Evolutionary conservation across 2,797 vertebrate genomes (phyloP), one percentile per base, ranked within the genome.

Genomic region (Mionectes olivaceus): DNA sequence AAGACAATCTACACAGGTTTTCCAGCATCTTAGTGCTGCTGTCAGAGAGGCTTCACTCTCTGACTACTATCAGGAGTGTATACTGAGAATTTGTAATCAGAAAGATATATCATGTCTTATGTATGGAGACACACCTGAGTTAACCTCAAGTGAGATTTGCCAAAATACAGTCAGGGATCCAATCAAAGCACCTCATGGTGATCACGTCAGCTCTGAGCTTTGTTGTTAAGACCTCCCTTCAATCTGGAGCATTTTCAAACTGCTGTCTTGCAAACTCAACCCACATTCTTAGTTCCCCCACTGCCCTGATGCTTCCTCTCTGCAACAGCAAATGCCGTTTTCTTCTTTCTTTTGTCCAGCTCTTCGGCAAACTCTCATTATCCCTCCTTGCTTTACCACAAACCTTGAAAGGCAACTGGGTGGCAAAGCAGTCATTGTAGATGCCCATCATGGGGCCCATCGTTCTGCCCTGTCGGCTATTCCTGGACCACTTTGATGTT

Each of bases 401-500:
- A 83, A 70, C 11, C 44, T 91, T 93, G 87, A 96, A 95, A 96
- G 74, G 70, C 85, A 93, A 14, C 65, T 91, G 87, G 89, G 67
- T 88, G 93, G 91, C 3, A 32, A 32, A 91, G 73, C 30, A 67
- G 44, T 73, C 88, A 88, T 94, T 96, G 94, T 68, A 47, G 93
- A 60, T 88, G 67, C 87, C 49, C 47, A 16, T 96, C 89, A 73
- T 53, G 94, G 52, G 95, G 85, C 39, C 92, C 77, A 5, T 73
- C 1, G 10, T 35, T 35, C 35, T 35, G 35, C 56, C 81, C 84
- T 92, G 79, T 82, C 73, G 87, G 70, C 63, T 76, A 53, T 88
- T 90, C 76, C 76, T 3, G 2, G 5, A 3, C 52, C 81, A n/a
- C 59, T 96, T 95, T 96, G 95, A 91, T 82, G 69, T 19, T 68